A percentile compares a stretch with the other conserved stretches of the same genome.
These are phyloP conservation scores for Aplodontia rufa DNA, from an alignment of 2,113 vertebrate genomes.

Conservation along the genomic window DNA sequence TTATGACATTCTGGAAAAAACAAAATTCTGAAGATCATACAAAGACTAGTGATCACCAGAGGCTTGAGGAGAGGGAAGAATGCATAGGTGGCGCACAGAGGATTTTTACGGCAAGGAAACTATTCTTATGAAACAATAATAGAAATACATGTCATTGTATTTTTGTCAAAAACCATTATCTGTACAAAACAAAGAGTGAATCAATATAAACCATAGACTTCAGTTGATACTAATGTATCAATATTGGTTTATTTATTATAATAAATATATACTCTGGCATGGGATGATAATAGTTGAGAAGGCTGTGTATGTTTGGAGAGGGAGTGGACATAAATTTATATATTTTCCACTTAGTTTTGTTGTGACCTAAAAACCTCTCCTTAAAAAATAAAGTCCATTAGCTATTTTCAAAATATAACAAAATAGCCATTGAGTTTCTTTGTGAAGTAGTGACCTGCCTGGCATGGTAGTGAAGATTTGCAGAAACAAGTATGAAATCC, in stretches of 20 bases:
- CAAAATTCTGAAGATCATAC: background rate
- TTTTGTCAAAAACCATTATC: background rate
- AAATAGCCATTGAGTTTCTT: background rate
- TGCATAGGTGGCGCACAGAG: background rate
- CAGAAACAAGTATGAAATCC: background rate
- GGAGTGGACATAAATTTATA: background rate
- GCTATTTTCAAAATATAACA: background rate
- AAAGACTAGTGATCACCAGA: background rate
- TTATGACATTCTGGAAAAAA: background rate
- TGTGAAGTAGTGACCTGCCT: background rate
- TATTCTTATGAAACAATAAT: background rate
- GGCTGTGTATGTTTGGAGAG: background rate
- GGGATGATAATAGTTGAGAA: background rate
- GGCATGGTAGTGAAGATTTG: background rate
- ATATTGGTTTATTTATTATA: background rate
- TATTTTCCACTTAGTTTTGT: background rate
- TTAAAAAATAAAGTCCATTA: background rate
- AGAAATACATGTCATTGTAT: background rate
- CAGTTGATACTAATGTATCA: background rate
- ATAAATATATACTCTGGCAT: background rate
- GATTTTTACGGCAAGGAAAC: background rate
- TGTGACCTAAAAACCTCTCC: background rate
- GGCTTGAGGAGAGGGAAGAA: background rate
- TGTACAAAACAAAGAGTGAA: background rate
- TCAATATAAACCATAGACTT: background rate